A percentile compares a stretch with the other conserved stretches of the same genome.
phyloP scores from a whole-genome alignment of 2,797 vertebrate genomes.

The Thripadectes ignobilis region DNA sequence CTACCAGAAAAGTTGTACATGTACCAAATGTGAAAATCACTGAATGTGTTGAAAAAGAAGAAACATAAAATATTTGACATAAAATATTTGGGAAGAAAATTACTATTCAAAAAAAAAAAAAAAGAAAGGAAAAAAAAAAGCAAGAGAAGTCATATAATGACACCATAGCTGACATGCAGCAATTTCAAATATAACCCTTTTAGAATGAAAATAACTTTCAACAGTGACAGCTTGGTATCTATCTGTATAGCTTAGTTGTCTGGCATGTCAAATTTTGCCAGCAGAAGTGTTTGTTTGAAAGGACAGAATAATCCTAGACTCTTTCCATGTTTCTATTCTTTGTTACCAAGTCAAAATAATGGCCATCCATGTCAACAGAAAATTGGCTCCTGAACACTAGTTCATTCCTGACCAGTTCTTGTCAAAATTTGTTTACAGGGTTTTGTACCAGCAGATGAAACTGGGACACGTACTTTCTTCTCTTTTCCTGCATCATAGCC shows the following conservation, averaged over 20 bases:
- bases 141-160: neutral
- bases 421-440: neutral
- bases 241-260: neutral
- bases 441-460: neutral
- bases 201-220: neutral
- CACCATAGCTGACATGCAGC: neutral
- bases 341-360: neutral
- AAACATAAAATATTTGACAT: neutral
- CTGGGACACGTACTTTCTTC: neutral
- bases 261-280: neutral
- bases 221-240: neutral
- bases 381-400: neutral
- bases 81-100: neutral
- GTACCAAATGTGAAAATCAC: neutral
- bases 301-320: neutral
- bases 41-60: neutral
- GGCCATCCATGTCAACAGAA: neutral
- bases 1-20: neutral
- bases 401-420: neutral
- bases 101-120: neutral
- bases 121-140: neutral
- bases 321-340: neutral
- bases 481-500: neutral
- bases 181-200: neutral
- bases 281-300: neutral